A percentile compares a stretch with the other conserved stretches of the same genome.
Evolutionary conservation across 2,113 vertebrate genomes (phyloP).

Genomic region (Donacobius atricapilla): DNA sequence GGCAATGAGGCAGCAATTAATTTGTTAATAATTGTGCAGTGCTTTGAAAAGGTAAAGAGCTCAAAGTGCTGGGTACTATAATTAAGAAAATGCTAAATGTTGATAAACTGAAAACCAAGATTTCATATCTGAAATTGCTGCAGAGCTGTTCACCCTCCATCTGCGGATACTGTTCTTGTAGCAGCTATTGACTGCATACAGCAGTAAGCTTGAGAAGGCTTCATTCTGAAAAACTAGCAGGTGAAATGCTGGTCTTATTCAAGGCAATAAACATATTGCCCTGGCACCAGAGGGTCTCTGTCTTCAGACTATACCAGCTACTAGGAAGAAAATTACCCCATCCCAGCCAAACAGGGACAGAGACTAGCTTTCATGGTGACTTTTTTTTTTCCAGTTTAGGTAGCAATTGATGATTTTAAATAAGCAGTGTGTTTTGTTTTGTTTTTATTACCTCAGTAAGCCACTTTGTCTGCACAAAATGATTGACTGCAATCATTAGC

Average conservation of each 20-base stretch:
- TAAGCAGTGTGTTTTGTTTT: not conserved
- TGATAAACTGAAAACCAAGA: not conserved
- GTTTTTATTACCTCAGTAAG: not conserved
- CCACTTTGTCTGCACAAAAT: not conserved
- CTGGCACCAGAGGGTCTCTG: not conserved
- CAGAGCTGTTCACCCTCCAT: not conserved
- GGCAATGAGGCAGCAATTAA: conserved; percentile 23
- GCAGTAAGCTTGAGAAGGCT: not conserved
- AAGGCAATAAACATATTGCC: not conserved
- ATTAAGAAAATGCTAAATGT: conserved; percentile 33
- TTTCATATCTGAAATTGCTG: not conserved
- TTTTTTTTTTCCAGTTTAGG: not conserved
- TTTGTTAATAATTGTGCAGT: conserved; percentile 4
- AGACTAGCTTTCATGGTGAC: not conserved
- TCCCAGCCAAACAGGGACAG: not conserved
- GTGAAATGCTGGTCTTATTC: not conserved
- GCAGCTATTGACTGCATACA: not conserved
- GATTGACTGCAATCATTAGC: not conserved
- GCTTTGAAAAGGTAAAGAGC: conserved; percentile 32
- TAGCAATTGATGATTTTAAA: not conserved
- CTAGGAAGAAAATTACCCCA: not conserved
- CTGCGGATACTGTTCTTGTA: not conserved
- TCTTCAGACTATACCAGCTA: not conserved
- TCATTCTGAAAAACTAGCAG: not conserved
- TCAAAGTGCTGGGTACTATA: not conserved